These are phyloP conservation scores for Eupeodes corollae DNA, from an alignment of 1,140 invertebrate genomes.

Conservation along the genomic window DNA sequence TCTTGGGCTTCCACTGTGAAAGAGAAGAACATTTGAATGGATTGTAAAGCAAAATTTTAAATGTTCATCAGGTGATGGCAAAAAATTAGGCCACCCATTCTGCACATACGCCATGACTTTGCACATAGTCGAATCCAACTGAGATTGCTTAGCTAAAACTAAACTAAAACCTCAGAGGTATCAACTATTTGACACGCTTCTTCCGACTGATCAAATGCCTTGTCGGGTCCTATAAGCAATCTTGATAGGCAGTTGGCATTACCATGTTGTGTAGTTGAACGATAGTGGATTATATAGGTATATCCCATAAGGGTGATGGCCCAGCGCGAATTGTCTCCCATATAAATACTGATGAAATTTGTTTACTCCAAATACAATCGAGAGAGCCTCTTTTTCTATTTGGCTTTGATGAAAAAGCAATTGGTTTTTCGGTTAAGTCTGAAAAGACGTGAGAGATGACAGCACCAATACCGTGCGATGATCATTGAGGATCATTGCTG, in stretches of 20 bases:
- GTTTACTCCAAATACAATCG: slow-evolving; percentile 38
- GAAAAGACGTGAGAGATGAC: slow-evolving; percentile 11
- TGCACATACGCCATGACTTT: neutral
- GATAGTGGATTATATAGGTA: slow-evolving; percentile 13
- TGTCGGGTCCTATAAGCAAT: neutral
- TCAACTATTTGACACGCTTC: slow-evolving; percentile 6
- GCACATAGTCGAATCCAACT: neutral
- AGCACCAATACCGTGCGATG: slow-evolving; percentile 17
- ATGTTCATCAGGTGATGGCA: no score
- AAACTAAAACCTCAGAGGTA: neutral
- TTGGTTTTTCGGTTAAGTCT: slow-evolving; percentile 16
- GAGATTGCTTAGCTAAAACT: slow-evolving; percentile 1
- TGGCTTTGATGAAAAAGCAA: slow-evolving; percentile 31
- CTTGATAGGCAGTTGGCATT: slow-evolving; percentile 2
- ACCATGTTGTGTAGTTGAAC: slow-evolving; percentile 3
- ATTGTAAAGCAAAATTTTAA: no score
- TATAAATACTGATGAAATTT: slow-evolving; percentile 37
- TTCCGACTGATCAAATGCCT: slow-evolving; percentile 6
- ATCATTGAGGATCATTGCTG: slow-evolving; percentile 1
- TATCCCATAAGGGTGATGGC: slow-evolving; percentile 13
- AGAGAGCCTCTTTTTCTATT: slow-evolving; percentile 41
- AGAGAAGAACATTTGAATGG: slow-evolving; percentile 1
- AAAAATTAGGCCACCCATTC: slow-evolving; percentile 2
- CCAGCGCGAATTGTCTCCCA: slow-evolving; percentile 34
- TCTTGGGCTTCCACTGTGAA: slow-evolving; percentile 1